These are phyloP conservation scores for Chionoecetes opilio DNA, from an alignment of 1,140 invertebrate genomes.

Conservation along the genomic window DNA sequence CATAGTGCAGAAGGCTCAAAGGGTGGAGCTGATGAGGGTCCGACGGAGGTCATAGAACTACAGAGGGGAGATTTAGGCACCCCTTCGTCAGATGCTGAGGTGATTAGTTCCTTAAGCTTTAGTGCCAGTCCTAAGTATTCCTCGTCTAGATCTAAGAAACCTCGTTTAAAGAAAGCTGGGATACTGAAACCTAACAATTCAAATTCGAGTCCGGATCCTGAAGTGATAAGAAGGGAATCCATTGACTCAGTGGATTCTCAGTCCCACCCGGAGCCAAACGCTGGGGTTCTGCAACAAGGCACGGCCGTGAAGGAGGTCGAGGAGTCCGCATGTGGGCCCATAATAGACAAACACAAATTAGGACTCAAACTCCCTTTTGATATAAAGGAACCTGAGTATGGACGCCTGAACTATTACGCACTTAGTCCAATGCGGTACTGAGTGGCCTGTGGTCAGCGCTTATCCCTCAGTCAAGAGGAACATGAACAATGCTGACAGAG, in stretches of 20 bases:
- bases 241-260: slow-evolving; percentile 64
- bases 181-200: neutral
- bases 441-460: neutral
- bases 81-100: slow-evolving; percentile 58
- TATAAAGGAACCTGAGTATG: slow-evolving; percentile 35
- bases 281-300: neutral
- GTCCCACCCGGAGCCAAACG: slow-evolving; percentile 48
- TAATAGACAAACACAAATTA: slow-evolving; percentile 32
- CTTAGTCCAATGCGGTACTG: slow-evolving; percentile 65
- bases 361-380: slow-evolving; percentile 59
- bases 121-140: slow-evolving; percentile 59
- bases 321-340: neutral
- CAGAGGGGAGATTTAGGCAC: slow-evolving; percentile 63
- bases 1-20: neutral
- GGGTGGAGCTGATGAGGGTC: slow-evolving; percentile 24
- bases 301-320: neutral
- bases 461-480: neutral
- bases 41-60: slow-evolving; percentile 62
- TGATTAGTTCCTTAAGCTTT: slow-evolving; percentile 53
- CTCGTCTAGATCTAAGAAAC: slow-evolving; percentile 49
- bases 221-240: slow-evolving; percentile 53
- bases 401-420: slow-evolving; percentile 52
- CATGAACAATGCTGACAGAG: neutral
- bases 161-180: slow-evolving; percentile 49
- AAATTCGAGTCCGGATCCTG: slow-evolving; percentile 41